phyloP scores from a whole-genome alignment of 1,140 invertebrate genomes.

The Camponotus vicinus region DNA sequence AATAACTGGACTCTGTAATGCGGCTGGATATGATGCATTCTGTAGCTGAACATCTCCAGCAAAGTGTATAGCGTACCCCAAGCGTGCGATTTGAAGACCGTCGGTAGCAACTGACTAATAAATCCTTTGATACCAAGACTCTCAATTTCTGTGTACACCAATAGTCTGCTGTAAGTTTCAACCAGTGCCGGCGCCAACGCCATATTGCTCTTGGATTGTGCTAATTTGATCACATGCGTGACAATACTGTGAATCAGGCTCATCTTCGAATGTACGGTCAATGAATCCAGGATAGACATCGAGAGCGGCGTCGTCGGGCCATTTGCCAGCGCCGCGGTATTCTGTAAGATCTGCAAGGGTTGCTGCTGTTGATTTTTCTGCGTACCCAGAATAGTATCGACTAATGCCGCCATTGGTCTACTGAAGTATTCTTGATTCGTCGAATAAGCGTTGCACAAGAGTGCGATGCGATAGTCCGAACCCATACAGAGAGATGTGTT shows the following conservation, averaged over 20 bases:
- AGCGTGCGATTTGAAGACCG: conserved; percentile 96
- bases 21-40: conserved; percentile 98
- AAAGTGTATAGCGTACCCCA: conserved; percentile 98
- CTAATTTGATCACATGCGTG: conserved; percentile 94
- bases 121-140: conserved; percentile 98
- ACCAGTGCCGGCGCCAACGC: conserved; percentile 96
- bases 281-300: conserved; percentile 97
- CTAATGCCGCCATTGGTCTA: conserved; percentile 94
- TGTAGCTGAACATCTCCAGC: conserved; percentile 98
- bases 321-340: conserved; percentile 85
- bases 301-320: conserved; percentile 94
- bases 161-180: conserved; percentile 96
- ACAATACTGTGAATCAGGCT: conserved; percentile 98
- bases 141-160: conserved; percentile 99
- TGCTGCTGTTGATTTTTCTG: conserved; percentile 88
- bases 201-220: conserved; percentile 94
- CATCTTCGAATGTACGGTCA: conserved; percentile 99
- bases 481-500: conserved; percentile 90
- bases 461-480: conserved; percentile 95
- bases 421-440: conserved; percentile 95
- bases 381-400: conserved; percentile 95
- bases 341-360: conserved; percentile 83
- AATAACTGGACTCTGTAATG: conserved; percentile 97
- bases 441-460: conserved; percentile 98
- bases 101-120: conserved; percentile 95